These are phyloP conservation scores for Megalops atlanticus DNA, from an alignment of 2,113 vertebrate genomes.

Conservation along the genomic window DNA sequence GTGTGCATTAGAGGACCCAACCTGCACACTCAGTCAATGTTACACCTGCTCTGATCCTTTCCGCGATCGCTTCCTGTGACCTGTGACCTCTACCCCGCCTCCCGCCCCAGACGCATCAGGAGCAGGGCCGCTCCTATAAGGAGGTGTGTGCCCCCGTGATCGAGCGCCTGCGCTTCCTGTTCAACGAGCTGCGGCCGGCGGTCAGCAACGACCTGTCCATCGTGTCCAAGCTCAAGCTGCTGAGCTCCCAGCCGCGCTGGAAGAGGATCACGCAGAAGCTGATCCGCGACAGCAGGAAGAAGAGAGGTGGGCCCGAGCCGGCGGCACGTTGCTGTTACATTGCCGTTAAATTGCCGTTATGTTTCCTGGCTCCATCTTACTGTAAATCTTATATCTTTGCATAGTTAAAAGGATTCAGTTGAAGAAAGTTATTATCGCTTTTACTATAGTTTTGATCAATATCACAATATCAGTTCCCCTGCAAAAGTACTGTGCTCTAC, in stretches of 20 bases:
- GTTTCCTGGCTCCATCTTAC: no score
- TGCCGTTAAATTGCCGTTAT: no score
- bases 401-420: no score
- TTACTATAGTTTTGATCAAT: no score
- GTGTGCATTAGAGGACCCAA: no score
- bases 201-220: conserved; percentile 94
- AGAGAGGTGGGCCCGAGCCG: conserved; percentile 71
- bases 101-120: conserved; percentile 87
- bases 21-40: no score
- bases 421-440: no score
- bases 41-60: no score
- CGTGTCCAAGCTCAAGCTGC: conserved; percentile 90
- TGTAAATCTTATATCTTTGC: no score
- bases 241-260: conserved; percentile 94
- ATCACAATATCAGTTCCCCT: no score
- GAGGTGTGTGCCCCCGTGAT: conserved; percentile 97
- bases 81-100: background rate
- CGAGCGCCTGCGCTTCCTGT: conserved; percentile 92
- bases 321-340: no score
- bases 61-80: background rate
- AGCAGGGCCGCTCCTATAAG: conserved; percentile 97
- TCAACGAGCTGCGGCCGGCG: conserved; percentile 93
- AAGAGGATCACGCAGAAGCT: conserved; percentile 89
- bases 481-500: no score
- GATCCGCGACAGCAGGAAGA: conserved; percentile 90